A percentile compares a stretch with the other conserved stretches of the same genome.
Conservation (phyloP, 1,140 invertebrate genomes). For the Octopus sinensis region DNA sequence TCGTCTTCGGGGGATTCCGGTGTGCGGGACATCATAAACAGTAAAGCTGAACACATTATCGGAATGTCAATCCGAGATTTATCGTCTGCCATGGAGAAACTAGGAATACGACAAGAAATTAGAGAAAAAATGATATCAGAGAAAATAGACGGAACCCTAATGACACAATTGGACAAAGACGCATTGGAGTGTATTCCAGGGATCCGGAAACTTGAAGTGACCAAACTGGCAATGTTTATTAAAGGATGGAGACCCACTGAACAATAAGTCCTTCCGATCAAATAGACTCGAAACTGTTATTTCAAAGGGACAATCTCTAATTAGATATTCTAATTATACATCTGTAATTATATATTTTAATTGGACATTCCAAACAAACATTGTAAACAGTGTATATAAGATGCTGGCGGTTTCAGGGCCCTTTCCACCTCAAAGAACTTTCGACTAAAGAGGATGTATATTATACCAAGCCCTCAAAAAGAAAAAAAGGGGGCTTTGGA, state of each 20-base stretch:
- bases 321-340: no score
- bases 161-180: constrained; percentile 18
- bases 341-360: no score
- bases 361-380: no score
- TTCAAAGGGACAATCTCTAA: no score
- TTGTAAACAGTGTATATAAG: no score
- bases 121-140: constrained; percentile 14
- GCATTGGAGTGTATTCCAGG: constrained; percentile 20
- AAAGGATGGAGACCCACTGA: constrained; percentile 11
- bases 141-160: constrained; percentile 24
- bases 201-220: constrained; percentile 19
- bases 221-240: constrained; percentile 23
- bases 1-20: neutral
- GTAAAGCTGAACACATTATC: neutral
- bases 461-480: no score
- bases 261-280: neutral
- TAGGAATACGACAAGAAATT: constrained; percentile 14
- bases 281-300: no score
- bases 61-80: constrained; percentile 17
- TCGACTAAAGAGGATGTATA: no score
- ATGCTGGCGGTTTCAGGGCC: no score
- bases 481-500: no score
- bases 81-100: constrained; percentile 4
- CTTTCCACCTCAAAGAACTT: no score
- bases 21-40: neutral